Evolutionary conservation across 2,888 invertebrate species (phyloP).

Genomic region (Luperina testacea): DNA sequence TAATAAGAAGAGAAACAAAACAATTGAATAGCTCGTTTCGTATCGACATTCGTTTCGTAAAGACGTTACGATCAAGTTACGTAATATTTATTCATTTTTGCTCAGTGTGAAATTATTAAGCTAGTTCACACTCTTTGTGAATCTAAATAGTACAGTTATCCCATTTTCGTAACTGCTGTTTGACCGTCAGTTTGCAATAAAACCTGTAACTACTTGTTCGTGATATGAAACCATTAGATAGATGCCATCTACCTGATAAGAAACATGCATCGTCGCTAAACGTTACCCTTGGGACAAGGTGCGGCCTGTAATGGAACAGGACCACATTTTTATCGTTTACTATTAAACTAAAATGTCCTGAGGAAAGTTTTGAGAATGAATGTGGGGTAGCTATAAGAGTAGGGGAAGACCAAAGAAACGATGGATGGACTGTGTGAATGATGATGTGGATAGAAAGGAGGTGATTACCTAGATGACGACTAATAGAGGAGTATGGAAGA

Average conservation of each 20-base stretch:
- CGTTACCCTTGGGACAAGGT: slow-evolving; percentile 18
- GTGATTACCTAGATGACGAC: neutral
- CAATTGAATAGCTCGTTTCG: neutral
- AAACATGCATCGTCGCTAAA: neutral
- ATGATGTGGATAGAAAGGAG: neutral
- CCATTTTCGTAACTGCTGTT: neutral
- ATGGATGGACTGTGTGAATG: neutral
- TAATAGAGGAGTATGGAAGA: neutral
- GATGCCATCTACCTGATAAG: slow-evolving; percentile 23
- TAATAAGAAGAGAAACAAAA: neutral
- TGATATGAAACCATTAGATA: slow-evolving; percentile 25
- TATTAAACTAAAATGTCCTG: neutral
- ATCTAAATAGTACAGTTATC: neutral
- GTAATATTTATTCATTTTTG: neutral
- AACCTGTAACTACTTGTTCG: neutral
- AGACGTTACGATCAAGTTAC: neutral
- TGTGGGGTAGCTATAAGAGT: neutral
- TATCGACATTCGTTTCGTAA: neutral
- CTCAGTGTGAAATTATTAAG: neutral
- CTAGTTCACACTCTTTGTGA: neutral
- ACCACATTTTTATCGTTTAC: slow-evolving; percentile 1
- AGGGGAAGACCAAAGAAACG: neutral
- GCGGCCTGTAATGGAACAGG: neutral
- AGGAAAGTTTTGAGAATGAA: neutral
- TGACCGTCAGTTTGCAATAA: neutral